Evolutionary conservation across 2,888 invertebrate species (phyloP).

Genomic region (Bellardia bayeri): DNA sequence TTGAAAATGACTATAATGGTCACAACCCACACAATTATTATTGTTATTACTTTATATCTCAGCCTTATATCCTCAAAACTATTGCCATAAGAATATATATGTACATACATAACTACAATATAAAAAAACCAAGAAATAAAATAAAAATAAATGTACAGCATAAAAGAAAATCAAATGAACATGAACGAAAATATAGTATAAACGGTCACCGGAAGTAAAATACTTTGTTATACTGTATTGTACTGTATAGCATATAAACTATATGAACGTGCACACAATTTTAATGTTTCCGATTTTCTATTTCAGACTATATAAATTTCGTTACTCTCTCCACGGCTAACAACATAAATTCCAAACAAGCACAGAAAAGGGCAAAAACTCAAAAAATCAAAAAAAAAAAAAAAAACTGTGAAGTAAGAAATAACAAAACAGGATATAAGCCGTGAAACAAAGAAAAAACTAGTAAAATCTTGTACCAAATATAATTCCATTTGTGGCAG

Average conservation of each 20-base stretch:
- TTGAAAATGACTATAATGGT: not conserved
- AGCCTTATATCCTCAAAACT: not conserved
- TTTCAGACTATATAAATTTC: slow-evolving; percentile 71
- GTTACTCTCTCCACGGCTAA: slow-evolving; percentile 76
- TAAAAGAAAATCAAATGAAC: slow-evolving; percentile 14
- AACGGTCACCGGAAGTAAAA: slow-evolving; percentile 68
- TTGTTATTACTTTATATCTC: not conserved
- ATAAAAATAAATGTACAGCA: slow-evolving; percentile 49
- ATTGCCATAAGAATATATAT: slow-evolving; percentile 5
- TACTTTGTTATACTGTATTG: slow-evolving; percentile 10
- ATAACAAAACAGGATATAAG: not conserved
- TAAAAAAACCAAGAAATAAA: slow-evolving; percentile 34
- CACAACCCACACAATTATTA: not conserved
- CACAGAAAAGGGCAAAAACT: not conserved
- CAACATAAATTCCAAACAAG: not conserved
- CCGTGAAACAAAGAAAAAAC: slow-evolving; percentile 14
- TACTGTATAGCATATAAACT: slow-evolving; percentile 70
- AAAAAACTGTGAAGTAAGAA: no score
- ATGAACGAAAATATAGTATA: slow-evolving; percentile 47
- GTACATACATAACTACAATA: not conserved
- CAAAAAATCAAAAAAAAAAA: slow-evolving; percentile 2
- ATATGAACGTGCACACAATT: slow-evolving; percentile 74
- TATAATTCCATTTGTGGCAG: slow-evolving; percentile 62
- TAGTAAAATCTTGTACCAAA: slow-evolving; percentile 10
- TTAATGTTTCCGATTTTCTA: slow-evolving; percentile 74